Percentiles rank a stretch among this genome's conserved stretches.
Conservation (phyloP, 2,113 vertebrate species). For the Hyperopisus bebe region DNA sequence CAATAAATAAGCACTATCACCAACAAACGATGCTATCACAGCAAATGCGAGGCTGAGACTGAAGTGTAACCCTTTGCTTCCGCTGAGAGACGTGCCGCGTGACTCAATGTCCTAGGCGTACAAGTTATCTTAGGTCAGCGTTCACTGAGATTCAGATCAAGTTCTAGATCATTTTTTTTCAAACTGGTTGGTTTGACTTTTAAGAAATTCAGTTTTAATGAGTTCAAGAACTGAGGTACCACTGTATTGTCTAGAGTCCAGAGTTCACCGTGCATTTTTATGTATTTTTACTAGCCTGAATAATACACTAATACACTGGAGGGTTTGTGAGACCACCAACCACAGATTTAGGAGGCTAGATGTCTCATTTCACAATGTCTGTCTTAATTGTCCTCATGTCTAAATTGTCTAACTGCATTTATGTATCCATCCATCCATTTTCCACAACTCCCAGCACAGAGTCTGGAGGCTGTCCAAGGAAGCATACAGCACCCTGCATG, state of each 20-base stretch:
- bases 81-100: too few relatives aligned
- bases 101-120: too few relatives aligned
- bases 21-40: too few relatives aligned
- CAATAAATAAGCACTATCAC: too few relatives aligned
- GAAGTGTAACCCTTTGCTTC: too few relatives aligned
- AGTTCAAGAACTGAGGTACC: too few relatives aligned
- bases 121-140: too few relatives aligned
- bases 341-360: neutral
- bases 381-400: neutral
- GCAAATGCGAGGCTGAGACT: too few relatives aligned
- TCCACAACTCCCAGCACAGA: neutral
- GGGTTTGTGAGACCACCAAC: neutral
- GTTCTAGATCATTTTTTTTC: too few relatives aligned
- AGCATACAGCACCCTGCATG: neutral
- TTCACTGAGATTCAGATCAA: too few relatives aligned
- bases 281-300: neutral
- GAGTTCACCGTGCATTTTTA: neutral
- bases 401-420: neutral
- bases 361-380: constrained; percentile 19
- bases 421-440: neutral
- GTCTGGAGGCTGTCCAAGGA: neutral
- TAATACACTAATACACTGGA: neutral
- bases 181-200: too few relatives aligned
- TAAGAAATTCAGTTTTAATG: too few relatives aligned
- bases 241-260: neutral